Percentiles rank a stretch among this genome's conserved stretches.
Conservation (phyloP, 2,113 vertebrate genomes). For the Notarius quadriscutis region DNA sequence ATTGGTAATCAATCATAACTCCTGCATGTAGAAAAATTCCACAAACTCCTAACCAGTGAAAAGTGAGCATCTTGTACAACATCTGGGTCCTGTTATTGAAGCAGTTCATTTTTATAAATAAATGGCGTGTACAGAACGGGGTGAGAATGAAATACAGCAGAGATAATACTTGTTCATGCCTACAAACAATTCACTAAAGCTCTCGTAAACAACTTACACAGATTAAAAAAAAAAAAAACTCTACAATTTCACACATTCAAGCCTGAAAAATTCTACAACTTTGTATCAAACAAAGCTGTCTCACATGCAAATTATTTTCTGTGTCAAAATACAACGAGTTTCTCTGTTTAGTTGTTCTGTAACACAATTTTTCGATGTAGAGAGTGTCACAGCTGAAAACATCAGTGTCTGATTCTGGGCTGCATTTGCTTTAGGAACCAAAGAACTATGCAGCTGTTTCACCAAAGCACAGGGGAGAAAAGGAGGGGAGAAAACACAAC, state of each 20-base stretch:
- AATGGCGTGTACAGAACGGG: not conserved
- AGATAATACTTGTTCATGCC: not conserved
- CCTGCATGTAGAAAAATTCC: not conserved
- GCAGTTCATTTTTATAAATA: not conserved
- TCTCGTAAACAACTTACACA: not conserved
- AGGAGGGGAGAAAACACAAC: not conserved
- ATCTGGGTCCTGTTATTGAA: not conserved
- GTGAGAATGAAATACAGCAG: not conserved
- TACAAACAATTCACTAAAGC: constrained; percentile 3
- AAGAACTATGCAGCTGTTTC: constrained; percentile 8
- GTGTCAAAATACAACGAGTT: not conserved
- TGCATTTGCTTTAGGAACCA: not conserved
- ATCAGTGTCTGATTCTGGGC: constrained; percentile 27
- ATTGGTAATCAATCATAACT: not conserved
- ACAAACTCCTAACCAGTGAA: not conserved
- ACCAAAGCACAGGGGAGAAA: not conserved
- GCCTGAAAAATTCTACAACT: constrained; percentile 26
- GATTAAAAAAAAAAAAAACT: constrained; percentile 1
- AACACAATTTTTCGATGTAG: not conserved
- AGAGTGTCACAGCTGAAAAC: constrained; percentile 18
- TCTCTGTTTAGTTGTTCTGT: not conserved
- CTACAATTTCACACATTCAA: constrained; percentile 58
- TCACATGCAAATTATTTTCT: constrained; percentile 33
- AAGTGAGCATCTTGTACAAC: not conserved
- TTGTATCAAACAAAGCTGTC: constrained; percentile 21